Base-by-base conservation (phyloP, 2,888 invertebrate species). In the Vesta saturnalis region DNA sequence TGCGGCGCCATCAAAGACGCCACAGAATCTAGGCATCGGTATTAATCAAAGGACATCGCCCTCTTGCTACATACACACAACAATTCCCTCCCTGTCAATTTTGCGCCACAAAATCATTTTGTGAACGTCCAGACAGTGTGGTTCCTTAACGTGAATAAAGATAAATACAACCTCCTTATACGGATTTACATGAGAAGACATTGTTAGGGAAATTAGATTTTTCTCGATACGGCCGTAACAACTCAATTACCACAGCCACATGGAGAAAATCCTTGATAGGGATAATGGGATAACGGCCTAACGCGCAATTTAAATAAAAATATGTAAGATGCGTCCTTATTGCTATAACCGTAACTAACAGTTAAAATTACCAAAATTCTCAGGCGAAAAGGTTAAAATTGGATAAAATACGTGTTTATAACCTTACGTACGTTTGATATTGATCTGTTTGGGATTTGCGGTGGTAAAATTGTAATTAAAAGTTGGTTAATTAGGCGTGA, bases 1-100 rank as follows among this genome's bases (percentile, higher is more conserved):
- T 47, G 54, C 59, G 72, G 72, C 72, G 72, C 72, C 72, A 66
- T 60, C 54, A 66, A 58, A 68, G 72, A 69, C 72, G 72, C 72
- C 72, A 54, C 18, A 49, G 61, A 46, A 65, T 58, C 68, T 59
- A 49, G 57, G 54, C 54, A 64, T 65, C 61, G 54, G 61, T 61
- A 67, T 67, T 61, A 67, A 67, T 67, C 66, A 61, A 56, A 47
- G 61, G 66, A 60, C 66, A 15, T 67, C 61, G 61, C 66, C 61
- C 66, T 61, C 58, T 22, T 43, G 12, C 35, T 12, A 39, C n/a
- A 39, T n/a, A n/a, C n/a, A n/a, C 12, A 39, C n/a, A 39, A 14
- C 47, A 15, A 15, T 49, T 49, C 15, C 14, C 19, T 12, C 62
- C 64, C 54, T 60, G 59, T 64, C 64, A 60, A 52, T 46, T 64